These are phyloP conservation scores for Ameiurus melas DNA, from an alignment of 2,113 vertebrate genomes.

Conservation along the genomic window DNA sequence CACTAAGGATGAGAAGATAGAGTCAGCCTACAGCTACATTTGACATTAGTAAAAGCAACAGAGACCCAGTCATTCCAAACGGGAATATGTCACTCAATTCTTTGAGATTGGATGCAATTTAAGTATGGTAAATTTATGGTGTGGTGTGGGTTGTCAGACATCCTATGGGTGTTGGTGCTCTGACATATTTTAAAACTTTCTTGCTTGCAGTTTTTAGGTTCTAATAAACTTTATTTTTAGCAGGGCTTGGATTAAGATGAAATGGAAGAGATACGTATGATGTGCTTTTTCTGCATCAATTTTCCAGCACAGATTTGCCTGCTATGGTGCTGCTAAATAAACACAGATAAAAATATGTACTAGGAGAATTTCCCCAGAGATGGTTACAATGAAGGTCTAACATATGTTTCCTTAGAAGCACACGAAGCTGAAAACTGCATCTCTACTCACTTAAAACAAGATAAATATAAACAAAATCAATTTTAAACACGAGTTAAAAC, in stretches of 20 bases:
- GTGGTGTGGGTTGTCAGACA: not conserved
- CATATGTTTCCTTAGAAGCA: not conserved
- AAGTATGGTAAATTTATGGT: not conserved
- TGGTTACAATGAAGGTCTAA: not conserved
- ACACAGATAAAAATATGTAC: not conserved
- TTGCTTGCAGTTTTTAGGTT: not conserved
- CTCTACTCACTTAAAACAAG: not conserved
- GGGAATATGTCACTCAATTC: not conserved
- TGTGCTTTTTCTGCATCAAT: not conserved
- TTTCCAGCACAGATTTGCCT: not conserved
- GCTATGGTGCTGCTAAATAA: not conserved
- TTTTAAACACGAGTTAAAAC: not conserved
- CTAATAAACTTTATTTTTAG: not conserved
- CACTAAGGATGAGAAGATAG: slow-evolving; percentile 72
- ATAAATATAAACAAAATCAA: not conserved
- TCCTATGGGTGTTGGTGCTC: not conserved
- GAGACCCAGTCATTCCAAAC: not conserved
- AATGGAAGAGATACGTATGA: not conserved
- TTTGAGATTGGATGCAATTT: not conserved
- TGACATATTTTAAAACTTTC: not conserved
- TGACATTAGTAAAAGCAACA: not conserved
- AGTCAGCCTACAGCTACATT: not conserved
- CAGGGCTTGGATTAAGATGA: not conserved
- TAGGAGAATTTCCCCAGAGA: not conserved
- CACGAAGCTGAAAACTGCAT: not conserved